Evolutionary conservation across 1,140 invertebrate genomes (phyloP), one percentile per base, ranked within the genome.

Genomic region (Hyposmocoma kahamanoa): DNA sequence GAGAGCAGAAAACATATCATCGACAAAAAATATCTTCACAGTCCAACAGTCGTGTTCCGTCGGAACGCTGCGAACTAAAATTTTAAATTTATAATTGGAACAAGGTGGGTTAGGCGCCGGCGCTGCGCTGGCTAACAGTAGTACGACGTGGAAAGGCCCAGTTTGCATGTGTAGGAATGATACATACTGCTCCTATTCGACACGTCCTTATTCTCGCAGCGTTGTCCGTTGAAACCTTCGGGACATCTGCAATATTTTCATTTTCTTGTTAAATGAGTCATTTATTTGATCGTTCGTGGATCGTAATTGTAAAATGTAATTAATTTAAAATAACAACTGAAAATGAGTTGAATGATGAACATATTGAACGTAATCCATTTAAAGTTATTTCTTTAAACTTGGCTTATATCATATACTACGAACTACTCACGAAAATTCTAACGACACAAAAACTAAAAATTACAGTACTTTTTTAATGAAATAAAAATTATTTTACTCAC

Each of bases 191-290:
- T 87, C 65, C 76, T 78, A 48, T 86, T 86, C 48, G 79, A 80
- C 42, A 86, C 78, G 66, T 92, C 91, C 90, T 95, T 95, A 72
- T 90, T 91, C 86, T 95, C 93, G 87, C 95, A 96, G 65, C 93
- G 90, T 78, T 91, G 89, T 68, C 95, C 95, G 72, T 90, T 91
- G 90, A 91, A 95, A 62, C 93, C 93, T 74, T 93, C 92, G 60
- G 92, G 90, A 85, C 95, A 96, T 88, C 95, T 96, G 90, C 2
- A 91, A 91, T 52, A n/a, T n/a, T n/a, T n/a, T n/a, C n/a, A n/a
- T n/a, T n/a, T n/a, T n/a, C n/a, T n/a, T n/a, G n/a, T n/a, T n/a
- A n/a, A n/a, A n/a, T n/a, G n/a, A n/a, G n/a, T n/a, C n/a, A n/a
- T n/a, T n/a, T n/a, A n/a, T n/a, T n/a, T n/a, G n/a, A n/a, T n/a